These are phyloP conservation scores for Dreissena rostriformis DNA, from an alignment of 1,140 invertebrate genomes.

Conservation along the genomic window DNA sequence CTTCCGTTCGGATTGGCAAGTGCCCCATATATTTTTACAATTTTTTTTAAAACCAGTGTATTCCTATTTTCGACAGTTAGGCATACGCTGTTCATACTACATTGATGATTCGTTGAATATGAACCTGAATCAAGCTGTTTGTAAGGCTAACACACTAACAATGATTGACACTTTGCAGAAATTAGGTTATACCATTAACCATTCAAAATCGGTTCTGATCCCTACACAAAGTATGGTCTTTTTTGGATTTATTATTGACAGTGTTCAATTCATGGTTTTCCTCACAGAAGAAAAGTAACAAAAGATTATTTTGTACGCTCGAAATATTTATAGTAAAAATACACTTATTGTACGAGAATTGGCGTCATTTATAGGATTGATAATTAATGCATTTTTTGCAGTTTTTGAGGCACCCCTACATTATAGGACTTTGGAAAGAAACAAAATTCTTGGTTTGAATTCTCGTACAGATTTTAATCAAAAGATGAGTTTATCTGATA, in stretches of 20 bases:
- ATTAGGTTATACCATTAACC: neutral
- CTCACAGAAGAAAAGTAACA: slow-evolving; percentile 36
- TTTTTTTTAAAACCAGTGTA: slow-evolving; percentile 32
- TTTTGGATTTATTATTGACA: slow-evolving; percentile 47
- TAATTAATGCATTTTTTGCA: slow-evolving; percentile 58
- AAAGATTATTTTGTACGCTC: slow-evolving; percentile 7
- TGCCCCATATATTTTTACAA: slow-evolving; percentile 31
- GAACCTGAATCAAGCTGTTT: slow-evolving; percentile 8
- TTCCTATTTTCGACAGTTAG: slow-evolving; percentile 16
- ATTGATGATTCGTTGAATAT: slow-evolving; percentile 47
- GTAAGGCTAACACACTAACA: slow-evolving; percentile 3
- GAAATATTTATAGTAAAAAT: neutral
- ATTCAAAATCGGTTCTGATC: slow-evolving; percentile 24
- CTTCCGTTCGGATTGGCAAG: slow-evolving; percentile 29
- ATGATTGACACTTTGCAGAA: slow-evolving; percentile 7
- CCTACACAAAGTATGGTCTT: slow-evolving; percentile 45
- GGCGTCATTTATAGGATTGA: slow-evolving; percentile 46
- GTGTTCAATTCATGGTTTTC: slow-evolving; percentile 22
- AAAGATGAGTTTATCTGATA: neutral
- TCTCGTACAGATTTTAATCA: slow-evolving; percentile 14
- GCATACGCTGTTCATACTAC: slow-evolving; percentile 39
- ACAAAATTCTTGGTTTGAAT: slow-evolving; percentile 33
- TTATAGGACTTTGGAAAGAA: slow-evolving; percentile 55
- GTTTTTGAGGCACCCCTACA: slow-evolving; percentile 41
- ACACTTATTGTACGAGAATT: neutral